Conservation (phyloP, 2,888 invertebrate species). For the Pristionchus arcanus region DNA sequence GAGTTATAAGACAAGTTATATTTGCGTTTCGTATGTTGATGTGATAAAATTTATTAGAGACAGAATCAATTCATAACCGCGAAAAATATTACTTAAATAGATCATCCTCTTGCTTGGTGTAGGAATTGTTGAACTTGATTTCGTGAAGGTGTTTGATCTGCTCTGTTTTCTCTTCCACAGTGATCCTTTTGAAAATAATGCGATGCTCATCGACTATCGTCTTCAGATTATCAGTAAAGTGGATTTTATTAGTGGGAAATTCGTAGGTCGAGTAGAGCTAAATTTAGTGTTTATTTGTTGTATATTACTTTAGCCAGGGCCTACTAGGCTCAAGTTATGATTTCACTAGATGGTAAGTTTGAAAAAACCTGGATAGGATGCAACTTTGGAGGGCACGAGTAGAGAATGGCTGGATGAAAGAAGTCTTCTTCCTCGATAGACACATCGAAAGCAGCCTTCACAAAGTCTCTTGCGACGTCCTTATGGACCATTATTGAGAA, state of each 20-base stretch:
- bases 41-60: too few relatives aligned
- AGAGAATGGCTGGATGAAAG: background rate
- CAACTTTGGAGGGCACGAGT: background rate
- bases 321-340: too few relatives aligned
- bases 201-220: background rate
- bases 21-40: too few relatives aligned
- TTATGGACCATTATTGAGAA: background rate
- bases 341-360: too few relatives aligned
- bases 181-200: background rate
- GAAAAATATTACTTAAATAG: too few relatives aligned
- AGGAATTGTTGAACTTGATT: background rate
- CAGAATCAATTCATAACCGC: too few relatives aligned
- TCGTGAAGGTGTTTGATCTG: background rate
- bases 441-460: background rate
- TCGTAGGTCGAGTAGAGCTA: background rate
- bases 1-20: too few relatives aligned
- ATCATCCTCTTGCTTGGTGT: background rate
- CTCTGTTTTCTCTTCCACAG: background rate
- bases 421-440: background rate
- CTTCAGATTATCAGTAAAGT: background rate
- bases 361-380: background rate
- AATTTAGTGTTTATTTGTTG: too few relatives aligned
- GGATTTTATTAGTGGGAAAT: background rate
- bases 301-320: too few relatives aligned
- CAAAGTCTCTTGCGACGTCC: background rate